Evolutionary conservation across 2,113 vertebrate species (phyloP), one percentile per base, ranked within the genome.

Genomic region (Todiramphus chloris): DNA sequence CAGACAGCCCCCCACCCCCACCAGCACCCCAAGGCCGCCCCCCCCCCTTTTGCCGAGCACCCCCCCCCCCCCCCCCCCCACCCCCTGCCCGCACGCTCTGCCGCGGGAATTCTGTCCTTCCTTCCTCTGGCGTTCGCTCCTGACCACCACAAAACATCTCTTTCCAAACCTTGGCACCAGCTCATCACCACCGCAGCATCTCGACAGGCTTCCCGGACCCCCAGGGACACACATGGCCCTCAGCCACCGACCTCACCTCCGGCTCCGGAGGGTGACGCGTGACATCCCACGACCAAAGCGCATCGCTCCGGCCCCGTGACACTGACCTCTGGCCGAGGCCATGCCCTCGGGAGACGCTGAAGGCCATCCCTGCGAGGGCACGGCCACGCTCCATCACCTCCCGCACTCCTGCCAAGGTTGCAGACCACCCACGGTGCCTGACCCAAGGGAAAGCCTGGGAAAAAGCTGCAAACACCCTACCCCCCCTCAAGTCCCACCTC

Each of bases 311-410:
- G 37, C 79, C 79, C 58, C 3, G 2, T 30, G 50, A 33, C 67
- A 81, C 91, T 79, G 24, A 95, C 83, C 93, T 94, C 60, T 46
- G 72, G 3, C 4, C 1, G 3, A 14, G 35, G 59, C 59, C 15
- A 0, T 6, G 46, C 1, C 1, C 55, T 74, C 14, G 0, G 0
- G 0, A 41, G 11, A 55, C 16, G 13, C 16, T 2, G 5, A 0
- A 3, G 3, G 37, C 46, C 7, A 4, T 5, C 80, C 4, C 0
- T 1, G 28, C 2, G 2, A 68, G 64, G 59, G 59, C 27, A 67
- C 6, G 9, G 37, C 20, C 0, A 0, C 0, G 0, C 48, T 67
- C 62, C 3, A 0, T 10, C 60, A 78, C 1, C 0, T 9, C 43
- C 63, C 24, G 3, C 0, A 0, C 28, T 13, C 19, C n/a, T 0